Evolutionary conservation across 2,113 vertebrate species (phyloP).

Genomic region (Pipra filicauda): DNA sequence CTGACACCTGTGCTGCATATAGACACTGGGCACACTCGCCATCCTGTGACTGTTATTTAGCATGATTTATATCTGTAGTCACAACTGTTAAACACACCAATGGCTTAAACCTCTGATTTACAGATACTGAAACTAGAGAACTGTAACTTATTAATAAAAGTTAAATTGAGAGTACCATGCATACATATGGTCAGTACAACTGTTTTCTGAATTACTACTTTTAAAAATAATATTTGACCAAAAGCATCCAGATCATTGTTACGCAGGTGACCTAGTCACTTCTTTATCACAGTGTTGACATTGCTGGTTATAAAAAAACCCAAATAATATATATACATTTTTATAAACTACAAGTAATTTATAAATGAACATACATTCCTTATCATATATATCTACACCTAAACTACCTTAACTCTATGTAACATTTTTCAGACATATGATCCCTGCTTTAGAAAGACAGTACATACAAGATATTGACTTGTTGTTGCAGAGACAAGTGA

Average conservation of each 20-base stretch:
- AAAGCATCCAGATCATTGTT: neutral
- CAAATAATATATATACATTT: neutral
- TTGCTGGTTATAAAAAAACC: neutral
- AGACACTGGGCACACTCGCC: rapidly evolving
- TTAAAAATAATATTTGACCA: neutral
- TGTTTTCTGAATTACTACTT: neutral
- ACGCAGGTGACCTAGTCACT: neutral
- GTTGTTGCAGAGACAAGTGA: neutral
- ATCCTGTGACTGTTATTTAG: neutral
- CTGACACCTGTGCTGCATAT: neutral
- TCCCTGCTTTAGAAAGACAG: neutral
- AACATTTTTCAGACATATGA: neutral
- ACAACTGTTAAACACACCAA: neutral
- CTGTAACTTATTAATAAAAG: neutral
- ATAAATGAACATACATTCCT: neutral
- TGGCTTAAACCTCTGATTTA: neutral
- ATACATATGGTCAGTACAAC: neutral
- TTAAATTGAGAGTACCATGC: neutral
- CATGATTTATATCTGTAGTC: neutral
- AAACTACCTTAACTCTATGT: neutral
- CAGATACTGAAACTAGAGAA: neutral
- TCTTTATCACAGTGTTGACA: neutral
- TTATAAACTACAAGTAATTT: neutral
- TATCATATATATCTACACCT: neutral
- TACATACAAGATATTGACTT: neutral